Conservation (phyloP, 2,797 vertebrate genomes). For the Hyperoplus lanceolatus region DNA sequence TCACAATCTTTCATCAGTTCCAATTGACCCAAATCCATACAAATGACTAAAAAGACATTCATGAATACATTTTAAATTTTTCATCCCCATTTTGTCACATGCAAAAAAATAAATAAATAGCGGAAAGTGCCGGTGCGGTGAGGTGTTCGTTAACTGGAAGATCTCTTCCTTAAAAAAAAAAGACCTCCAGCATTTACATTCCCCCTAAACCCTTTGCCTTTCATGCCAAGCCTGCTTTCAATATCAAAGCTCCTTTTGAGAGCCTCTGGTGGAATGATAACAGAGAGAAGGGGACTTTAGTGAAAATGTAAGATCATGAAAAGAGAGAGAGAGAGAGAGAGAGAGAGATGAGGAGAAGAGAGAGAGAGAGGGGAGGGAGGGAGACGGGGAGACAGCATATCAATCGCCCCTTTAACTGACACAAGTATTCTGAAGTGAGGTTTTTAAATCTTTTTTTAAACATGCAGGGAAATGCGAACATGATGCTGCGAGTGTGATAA, state of each 20-base stretch:
- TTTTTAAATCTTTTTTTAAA: slow-evolving; percentile 59
- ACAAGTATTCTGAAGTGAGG: slow-evolving; percentile 72
- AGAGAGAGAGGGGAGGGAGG: slow-evolving; percentile 51
- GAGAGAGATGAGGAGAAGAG: slow-evolving; percentile 63
- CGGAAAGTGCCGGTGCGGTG: slow-evolving; percentile 49
- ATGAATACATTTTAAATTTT: slow-evolving; percentile 59
- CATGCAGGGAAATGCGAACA: slow-evolving; percentile 69
- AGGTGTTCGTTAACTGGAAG: slow-evolving; percentile 81
- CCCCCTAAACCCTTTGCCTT: slow-evolving; percentile 80
- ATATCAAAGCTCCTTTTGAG: slow-evolving; percentile 86
- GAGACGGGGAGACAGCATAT: slow-evolving; percentile 66
- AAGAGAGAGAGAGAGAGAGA: slow-evolving; percentile 70
- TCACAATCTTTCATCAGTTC: slow-evolving; percentile 70
- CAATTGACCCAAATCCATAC: slow-evolving; percentile 72
- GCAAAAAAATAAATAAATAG: slow-evolving; percentile 16
- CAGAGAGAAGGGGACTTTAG: slow-evolving; percentile 83
- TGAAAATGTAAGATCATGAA: slow-evolving; percentile 83
- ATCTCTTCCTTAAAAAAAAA: slow-evolving; percentile 79
- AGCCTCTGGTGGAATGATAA: slow-evolving; percentile 85
- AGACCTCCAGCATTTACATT: slow-evolving; percentile 83
- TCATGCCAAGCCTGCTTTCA: slow-evolving; percentile 85
- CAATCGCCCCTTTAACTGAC: slow-evolving; percentile 81
- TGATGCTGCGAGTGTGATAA: slow-evolving; percentile 68
- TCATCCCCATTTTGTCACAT: slow-evolving; percentile 65
- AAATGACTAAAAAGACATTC: slow-evolving; percentile 57